Evolutionary conservation across 2,797 vertebrate genomes (phyloP).

Genomic region (Meda fulgida): DNA sequence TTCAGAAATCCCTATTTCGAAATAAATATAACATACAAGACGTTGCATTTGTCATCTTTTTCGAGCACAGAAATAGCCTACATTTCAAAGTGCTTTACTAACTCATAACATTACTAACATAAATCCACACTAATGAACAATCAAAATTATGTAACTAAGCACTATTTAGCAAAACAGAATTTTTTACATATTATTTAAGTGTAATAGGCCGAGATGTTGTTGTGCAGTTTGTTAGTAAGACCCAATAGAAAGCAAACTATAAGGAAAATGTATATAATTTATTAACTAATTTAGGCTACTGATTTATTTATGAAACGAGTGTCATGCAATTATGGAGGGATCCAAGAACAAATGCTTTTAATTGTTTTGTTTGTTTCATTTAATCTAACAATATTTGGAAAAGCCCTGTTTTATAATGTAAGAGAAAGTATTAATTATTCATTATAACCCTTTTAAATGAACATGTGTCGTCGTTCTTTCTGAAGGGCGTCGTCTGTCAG

Average conservation of each 20-base stretch:
- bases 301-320: not conserved
- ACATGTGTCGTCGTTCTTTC: not conserved
- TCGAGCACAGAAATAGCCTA: not conserved
- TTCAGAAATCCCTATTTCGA: not conserved
- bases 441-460: not conserved
- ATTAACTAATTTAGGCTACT: not conserved
- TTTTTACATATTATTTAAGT: not conserved
- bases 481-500: not conserved
- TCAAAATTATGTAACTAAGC: not conserved
- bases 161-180: not conserved
- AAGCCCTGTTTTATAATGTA: not conserved
- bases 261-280: not conserved
- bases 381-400: not conserved
- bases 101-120: not conserved
- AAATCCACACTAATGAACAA: not conserved
- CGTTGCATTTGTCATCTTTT: not conserved
- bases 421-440: not conserved
- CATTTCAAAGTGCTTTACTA: not conserved
- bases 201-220: not conserved
- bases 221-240: not conserved
- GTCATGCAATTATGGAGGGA: not conserved
- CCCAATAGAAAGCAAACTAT: not conserved
- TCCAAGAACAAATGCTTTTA: not conserved
- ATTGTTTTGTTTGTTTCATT: not conserved
- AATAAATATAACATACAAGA: not conserved